A percentile compares a stretch with the other conserved stretches of the same genome.
Conservation (phyloP, 2,113 vertebrate species). For the Silurus glanis region DNA sequence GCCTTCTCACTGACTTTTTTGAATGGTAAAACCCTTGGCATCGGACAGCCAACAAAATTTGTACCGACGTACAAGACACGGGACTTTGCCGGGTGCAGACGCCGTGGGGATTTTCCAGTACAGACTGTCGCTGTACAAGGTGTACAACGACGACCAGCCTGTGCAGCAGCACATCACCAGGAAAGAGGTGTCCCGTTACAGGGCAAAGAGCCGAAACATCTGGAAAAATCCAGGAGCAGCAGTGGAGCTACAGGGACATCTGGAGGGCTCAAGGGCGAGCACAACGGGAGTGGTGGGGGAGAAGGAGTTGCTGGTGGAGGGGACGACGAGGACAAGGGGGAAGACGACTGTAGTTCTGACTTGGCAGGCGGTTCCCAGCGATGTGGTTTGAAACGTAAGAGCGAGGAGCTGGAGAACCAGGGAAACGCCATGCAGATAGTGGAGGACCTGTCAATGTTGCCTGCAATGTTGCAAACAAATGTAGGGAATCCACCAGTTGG, state of each 20-base stretch:
- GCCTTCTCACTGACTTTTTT: conserved; percentile 87
- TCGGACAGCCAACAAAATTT: conserved; percentile 82
- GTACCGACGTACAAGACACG: conserved; percentile 84
- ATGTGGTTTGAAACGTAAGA: conserved; percentile 99
- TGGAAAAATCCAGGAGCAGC: conserved; percentile 70
- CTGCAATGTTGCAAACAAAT: conserved; percentile 94
- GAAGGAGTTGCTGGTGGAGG: conserved; percentile 47
- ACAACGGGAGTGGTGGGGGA: conserved; percentile 50
- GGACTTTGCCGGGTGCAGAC: conserved; percentile 74
- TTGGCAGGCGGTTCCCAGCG: conserved; percentile 84
- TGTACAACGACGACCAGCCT: conserved; percentile 79
- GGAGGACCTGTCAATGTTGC: conserved; percentile 93
- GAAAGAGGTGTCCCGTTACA: conserved; percentile 61
- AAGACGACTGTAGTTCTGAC: conserved; percentile 75
- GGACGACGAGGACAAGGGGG: conserved; percentile 60
- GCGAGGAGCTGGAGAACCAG: conserved; percentile 88
- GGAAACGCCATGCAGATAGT: conserved; percentile 96
- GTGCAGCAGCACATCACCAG: conserved; percentile 62
- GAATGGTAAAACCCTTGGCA: conserved; percentile 91
- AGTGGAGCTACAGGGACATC: conserved; percentile 73
- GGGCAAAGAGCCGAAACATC: conserved; percentile 64
- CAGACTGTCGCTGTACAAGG: conserved; percentile 89
- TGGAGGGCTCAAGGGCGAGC: conserved; percentile 74
- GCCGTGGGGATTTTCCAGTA: conserved; percentile 79
- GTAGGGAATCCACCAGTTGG: conserved; percentile 84